phyloP scores from a whole-genome alignment of 2,797 vertebrate species.

The Hemitrygon akajei region DNA sequence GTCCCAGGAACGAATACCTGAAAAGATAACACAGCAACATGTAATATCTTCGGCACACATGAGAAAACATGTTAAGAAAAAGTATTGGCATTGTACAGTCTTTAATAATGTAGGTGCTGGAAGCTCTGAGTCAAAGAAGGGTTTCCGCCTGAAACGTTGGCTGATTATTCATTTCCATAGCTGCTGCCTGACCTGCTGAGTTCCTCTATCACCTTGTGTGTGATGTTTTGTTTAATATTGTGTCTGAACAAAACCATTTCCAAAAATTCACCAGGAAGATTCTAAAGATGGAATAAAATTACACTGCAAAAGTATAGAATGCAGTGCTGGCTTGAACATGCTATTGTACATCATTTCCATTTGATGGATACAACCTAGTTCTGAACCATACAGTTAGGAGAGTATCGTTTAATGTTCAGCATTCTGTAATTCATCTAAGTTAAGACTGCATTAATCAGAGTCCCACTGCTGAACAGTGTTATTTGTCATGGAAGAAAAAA shows the following conservation, averaged over 20 bases:
- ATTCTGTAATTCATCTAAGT: not conserved
- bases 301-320: too few species aligned
- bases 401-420: not conserved
- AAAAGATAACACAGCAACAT: slow-evolving; percentile 44
- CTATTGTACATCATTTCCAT: not conserved
- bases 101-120: not conserved
- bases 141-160: too few species aligned
- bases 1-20: slow-evolving; percentile 96
- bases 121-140: not conserved
- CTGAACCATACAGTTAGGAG: not conserved
- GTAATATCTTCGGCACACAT: not conserved
- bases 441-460: too few species aligned
- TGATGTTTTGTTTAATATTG: not conserved
- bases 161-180: too few species aligned
- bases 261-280: too few species aligned
- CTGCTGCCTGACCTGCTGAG: too few species aligned
- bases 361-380: not conserved
- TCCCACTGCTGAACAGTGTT: not conserved
- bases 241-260: not conserved
- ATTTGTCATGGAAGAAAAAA: not conserved
- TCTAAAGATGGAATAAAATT: not conserved
- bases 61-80: not conserved
- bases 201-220: not conserved
- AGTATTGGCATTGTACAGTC: not conserved
- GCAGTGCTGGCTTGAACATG: not conserved